These are phyloP conservation scores for Lepus oiostolus DNA, from an alignment of 2,797 vertebrate species.

Conservation along the genomic window DNA sequence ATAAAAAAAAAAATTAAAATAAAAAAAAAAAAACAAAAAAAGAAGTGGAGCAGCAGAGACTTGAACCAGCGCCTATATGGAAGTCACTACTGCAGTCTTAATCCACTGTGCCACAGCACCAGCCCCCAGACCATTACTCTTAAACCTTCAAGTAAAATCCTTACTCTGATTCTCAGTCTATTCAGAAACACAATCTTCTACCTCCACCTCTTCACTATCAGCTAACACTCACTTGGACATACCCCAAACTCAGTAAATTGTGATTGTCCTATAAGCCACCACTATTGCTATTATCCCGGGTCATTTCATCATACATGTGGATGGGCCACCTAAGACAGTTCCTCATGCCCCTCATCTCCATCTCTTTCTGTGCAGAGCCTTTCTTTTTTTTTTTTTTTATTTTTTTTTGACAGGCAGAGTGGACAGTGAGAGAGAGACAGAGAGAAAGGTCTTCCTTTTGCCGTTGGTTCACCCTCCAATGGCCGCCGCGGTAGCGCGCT, in stretches of 20 bases:
- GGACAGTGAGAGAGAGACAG: too few relatives aligned
- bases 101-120: too few relatives aligned
- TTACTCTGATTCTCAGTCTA: background rate
- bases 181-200: background rate
- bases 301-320: background rate
- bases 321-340: conserved; percentile 49
- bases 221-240: background rate
- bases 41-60: too few relatives aligned
- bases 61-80: too few relatives aligned
- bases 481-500: too few relatives aligned
- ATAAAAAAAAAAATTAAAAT: too few relatives aligned
- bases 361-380: background rate
- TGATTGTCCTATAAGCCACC: background rate
- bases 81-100: too few relatives aligned
- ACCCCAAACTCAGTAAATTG: background rate
- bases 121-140: background rate
- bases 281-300: background rate
- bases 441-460: too few relatives aligned
- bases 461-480: too few relatives aligned
- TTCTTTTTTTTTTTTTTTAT: too few relatives aligned
- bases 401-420: too few relatives aligned
- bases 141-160: background rate
- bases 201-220: background rate
- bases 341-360: conserved; percentile 28
- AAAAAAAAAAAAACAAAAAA: too few relatives aligned